Evolutionary conservation across 2,888 invertebrate genomes (phyloP).

Genomic region (Quadroppia sp.): DNA sequence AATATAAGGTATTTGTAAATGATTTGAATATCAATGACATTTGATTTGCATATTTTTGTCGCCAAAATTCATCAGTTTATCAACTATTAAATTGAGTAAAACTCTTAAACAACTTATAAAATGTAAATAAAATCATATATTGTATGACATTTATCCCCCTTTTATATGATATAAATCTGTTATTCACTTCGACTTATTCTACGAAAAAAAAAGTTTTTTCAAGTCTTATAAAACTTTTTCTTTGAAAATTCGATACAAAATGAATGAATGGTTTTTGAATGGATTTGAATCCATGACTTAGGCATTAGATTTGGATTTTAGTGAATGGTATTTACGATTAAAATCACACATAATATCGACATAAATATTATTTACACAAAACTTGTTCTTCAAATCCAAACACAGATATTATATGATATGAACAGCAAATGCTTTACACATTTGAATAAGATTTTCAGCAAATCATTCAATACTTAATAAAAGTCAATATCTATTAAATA

Average conservation of each 20-base stretch:
- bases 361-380: not conserved
- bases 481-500: not conserved
- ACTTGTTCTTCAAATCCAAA: not conserved
- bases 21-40: no score
- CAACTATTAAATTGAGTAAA: not conserved
- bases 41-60: not conserved
- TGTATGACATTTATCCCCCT: not conserved
- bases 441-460: not conserved
- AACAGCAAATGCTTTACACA: not conserved
- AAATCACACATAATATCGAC: not conserved
- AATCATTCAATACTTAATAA: not conserved
- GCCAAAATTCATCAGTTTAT: conserved; percentile 2
- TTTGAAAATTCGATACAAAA: not conserved
- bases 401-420: not conserved
- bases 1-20: no score
- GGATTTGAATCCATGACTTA: conserved; percentile 6
- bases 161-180: not conserved
- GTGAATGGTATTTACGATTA: not conserved
- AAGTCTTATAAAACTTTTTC: not conserved
- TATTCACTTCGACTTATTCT: not conserved
- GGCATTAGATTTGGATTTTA: conserved; percentile 10
- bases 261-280: not conserved
- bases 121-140: no score
- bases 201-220: not conserved
- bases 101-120: not conserved